Evolutionary conservation across 1,140 invertebrate species (phyloP), one percentile per base, ranked within the genome.

Genomic region (Oscheius sp.): DNA sequence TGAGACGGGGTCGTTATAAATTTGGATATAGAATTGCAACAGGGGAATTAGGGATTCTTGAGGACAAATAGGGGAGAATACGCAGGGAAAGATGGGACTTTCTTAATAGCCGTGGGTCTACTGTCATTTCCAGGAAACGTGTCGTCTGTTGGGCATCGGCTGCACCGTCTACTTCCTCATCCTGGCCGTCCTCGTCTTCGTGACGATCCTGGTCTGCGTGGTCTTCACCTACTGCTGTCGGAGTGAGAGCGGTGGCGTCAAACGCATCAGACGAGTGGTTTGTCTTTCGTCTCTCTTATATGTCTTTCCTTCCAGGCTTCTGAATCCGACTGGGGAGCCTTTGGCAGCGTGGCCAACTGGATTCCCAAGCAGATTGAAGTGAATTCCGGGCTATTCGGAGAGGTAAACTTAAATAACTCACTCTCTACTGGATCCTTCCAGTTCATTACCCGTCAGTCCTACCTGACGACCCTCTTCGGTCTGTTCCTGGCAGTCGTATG

Each of bases 281-380:
- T 10, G 38, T n/a, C 38, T 42, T 42, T 42, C n/a, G 38, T 42
- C 10, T 42, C 38, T 42, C n/a, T 42, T 42, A 42, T 42, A 10
- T n/a, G 10, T 42, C n/a, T n/a, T n/a, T 42, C n/a, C 38, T 42
- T 42, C 38, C 38, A 42, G 7, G 49, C 49, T 23, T 55, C 49
- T 26, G 49, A 55, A 55, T 55, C 49, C 7, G 49, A 55, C 23
- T 55, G 49, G 49, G 49, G 49, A 13, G 23, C 49, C 7, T 23
- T 55, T 13, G 49, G 49, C 7, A 55, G 49, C 23, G 23, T 55
- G 49, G 49, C 49, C 49, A 55, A 55, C 49, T 59, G 68, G 29
- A 76, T 63, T 46, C 36, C 36, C 26, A 68, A 70, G 69, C 79
- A 81, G 1, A 78, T 80, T 49, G 66, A 84, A 42, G 80, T 80